phyloP scores from a whole-genome alignment of 35 echinoderm and acorn worm species.

The Amphiura filiformis region DNA sequence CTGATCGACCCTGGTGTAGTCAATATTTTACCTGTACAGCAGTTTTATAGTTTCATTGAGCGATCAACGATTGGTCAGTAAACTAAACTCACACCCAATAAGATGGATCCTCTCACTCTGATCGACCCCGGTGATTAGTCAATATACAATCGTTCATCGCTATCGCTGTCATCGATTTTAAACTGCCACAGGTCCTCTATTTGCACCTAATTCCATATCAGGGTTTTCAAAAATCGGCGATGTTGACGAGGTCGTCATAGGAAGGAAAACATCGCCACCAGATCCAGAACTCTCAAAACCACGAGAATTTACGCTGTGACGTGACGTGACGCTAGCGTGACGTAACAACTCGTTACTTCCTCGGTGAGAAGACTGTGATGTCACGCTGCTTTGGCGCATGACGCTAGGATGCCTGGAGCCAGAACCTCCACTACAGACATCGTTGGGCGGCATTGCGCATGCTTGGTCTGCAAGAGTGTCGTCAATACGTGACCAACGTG shows the following conservation, averaged over 20 bases:
- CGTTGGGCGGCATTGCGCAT: neutral
- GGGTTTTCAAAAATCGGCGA: neutral
- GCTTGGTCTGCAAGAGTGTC: neutral
- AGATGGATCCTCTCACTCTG: no score
- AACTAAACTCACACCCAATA: no score
- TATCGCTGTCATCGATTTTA: neutral
- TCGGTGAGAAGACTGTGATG: neutral
- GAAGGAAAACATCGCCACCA: neutral
- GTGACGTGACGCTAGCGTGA: neutral
- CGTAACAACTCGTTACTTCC: neutral
- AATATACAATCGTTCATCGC: no score
- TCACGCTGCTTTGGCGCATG: neutral
- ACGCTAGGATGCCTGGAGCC: neutral
- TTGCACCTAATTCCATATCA: neutral
- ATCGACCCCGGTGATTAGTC: no score
- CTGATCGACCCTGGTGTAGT: no score
- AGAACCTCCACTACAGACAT: neutral
- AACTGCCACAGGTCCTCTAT: neutral
- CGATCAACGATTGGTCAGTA: no score
- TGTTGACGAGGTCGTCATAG: neutral
- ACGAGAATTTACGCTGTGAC: neutral
- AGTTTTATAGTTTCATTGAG: no score
- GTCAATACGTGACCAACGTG: neutral
- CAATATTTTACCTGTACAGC: no score
- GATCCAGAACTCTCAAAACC: neutral